Conservation (phyloP, 1,140 invertebrate species). For the Aculops lycopersici region DNA sequence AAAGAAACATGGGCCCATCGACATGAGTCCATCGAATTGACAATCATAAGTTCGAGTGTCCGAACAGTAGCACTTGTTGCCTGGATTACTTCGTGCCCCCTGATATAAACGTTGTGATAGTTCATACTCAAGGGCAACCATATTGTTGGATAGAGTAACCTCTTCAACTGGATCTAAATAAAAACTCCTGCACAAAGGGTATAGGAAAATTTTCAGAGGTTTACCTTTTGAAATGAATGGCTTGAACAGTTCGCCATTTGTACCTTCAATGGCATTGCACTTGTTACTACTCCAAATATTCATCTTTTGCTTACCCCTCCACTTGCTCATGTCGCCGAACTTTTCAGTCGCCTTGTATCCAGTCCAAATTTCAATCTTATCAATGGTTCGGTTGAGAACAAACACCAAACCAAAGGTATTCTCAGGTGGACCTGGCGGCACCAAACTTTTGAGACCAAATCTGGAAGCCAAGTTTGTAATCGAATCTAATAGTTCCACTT, state of each 20-base stretch:
- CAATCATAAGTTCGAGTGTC: background rate
- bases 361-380: constrained; percentile 9
- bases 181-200: constrained; percentile 12
- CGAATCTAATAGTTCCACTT: constrained; percentile 6
- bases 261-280: constrained; percentile 13
- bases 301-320: constrained; percentile 4
- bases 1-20: background rate
- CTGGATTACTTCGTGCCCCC: background rate
- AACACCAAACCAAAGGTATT: constrained; percentile 8
- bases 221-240: constrained; percentile 12
- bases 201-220: constrained; percentile 11
- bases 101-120: background rate
- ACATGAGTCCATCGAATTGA: background rate
- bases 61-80: background rate
- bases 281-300: constrained; percentile 6
- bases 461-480: constrained; percentile 1
- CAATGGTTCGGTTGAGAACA: constrained; percentile 6
- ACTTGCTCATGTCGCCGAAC: constrained; percentile 4
- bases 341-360: constrained; percentile 1
- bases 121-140: background rate
- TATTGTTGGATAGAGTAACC: background rate
- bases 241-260: constrained; percentile 13
- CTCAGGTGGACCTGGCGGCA: constrained; percentile 5
- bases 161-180: background rate
- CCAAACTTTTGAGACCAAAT: constrained; percentile 2